Conservation (phyloP, 2,113 vertebrate genomes). For the Chrysemys picta region DNA sequence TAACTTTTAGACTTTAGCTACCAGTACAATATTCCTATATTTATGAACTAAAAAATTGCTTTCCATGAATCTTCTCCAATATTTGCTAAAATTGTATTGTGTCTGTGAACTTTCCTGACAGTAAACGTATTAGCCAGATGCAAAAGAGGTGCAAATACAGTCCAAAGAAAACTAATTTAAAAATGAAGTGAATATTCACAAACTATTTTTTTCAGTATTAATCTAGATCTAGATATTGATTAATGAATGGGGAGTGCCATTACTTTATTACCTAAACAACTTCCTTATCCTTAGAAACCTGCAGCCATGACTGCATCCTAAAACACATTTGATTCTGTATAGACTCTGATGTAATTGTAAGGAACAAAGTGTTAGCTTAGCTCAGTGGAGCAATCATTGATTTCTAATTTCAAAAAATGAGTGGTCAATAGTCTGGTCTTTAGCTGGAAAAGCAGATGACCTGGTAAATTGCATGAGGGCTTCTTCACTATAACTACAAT, state of each 20-base stretch:
- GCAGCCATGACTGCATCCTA: not conserved
- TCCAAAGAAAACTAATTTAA: slow-evolving; percentile 42
- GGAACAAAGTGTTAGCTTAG: not conserved
- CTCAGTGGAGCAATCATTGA: not conserved
- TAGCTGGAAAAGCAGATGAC: slow-evolving; percentile 8
- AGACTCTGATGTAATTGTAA: not conserved
- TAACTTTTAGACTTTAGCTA: slow-evolving; percentile 10
- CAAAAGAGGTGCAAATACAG: slow-evolving; percentile 48
- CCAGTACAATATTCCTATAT: slow-evolving; percentile 24
- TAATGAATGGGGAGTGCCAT: not conserved
- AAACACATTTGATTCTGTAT: not conserved
- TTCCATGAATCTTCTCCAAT: slow-evolving; percentile 34
- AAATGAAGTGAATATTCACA: slow-evolving; percentile 52
- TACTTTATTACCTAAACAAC: not conserved
- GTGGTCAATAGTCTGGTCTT: not conserved
- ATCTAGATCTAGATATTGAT: slow-evolving; percentile 5
- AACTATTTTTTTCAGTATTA: not conserved
- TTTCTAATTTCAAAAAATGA: not conserved
- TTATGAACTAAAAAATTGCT: slow-evolving; percentile 44
- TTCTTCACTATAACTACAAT: not conserved
- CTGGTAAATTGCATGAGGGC: not conserved
- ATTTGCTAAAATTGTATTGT: not conserved
- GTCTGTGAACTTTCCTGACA: slow-evolving; percentile 26
- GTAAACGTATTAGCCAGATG: slow-evolving; percentile 57
- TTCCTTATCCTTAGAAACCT: not conserved